Percentiles rank a stretch among this genome's conserved stretches.
Conservation (phyloP, 2,113 vertebrate species). For the Coracopsis vasa region DNA sequence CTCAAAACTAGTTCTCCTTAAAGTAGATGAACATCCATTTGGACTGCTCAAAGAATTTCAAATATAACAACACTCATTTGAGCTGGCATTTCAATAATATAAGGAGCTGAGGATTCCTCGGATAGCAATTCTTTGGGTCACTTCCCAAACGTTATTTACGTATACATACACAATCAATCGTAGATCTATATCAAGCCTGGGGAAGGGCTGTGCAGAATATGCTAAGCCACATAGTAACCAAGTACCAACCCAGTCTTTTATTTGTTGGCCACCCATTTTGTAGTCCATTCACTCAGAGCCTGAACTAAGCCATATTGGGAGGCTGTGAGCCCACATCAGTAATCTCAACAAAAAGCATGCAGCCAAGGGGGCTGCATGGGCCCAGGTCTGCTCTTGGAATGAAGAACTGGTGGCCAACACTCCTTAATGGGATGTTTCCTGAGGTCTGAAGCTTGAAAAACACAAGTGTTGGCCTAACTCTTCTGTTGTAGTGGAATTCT, state of each 20-base stretch:
- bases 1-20: neutral
- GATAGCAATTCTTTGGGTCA: neutral
- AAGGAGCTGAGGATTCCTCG: neutral
- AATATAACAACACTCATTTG: neutral
- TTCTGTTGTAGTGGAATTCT: neutral
- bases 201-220: neutral
- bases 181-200: neutral
- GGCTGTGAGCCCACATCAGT: neutral
- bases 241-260: neutral
- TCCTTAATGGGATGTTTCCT: neutral
- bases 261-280: neutral
- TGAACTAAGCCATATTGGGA: neutral
- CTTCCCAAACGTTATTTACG: neutral
- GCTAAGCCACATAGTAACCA: neutral
- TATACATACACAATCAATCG: rapidly evolving
- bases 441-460: neutral
- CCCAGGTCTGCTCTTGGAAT: neutral
- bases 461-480: rapidly evolving
- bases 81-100: neutral
- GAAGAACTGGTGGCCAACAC: neutral
- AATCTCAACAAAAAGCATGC: neutral
- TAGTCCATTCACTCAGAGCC: neutral
- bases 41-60: neutral
- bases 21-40: neutral
- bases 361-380: neutral